A percentile compares a stretch with the other conserved stretches of the same genome.
These are phyloP conservation scores for Gobius niger DNA, from an alignment of 2,113 vertebrate genomes.

Conservation along the genomic window DNA sequence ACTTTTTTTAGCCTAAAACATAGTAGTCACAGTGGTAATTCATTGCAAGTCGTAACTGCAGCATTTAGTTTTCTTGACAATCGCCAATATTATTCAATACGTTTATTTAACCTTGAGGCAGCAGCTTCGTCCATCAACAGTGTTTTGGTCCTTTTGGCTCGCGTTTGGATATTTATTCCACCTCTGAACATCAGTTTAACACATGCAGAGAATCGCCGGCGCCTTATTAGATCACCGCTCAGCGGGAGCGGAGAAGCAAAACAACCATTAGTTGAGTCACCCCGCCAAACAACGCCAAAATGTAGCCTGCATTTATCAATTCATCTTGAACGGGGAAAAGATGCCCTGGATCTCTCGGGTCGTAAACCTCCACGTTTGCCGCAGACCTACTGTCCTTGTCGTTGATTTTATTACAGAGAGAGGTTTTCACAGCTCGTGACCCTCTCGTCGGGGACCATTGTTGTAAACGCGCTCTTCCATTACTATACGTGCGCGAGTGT, in stretches of 20 bases:
- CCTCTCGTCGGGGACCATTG: slow-evolving; percentile 17
- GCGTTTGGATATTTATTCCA: not conserved
- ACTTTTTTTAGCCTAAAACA: too few species aligned
- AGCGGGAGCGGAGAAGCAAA: not conserved
- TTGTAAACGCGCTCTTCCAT: slow-evolving; percentile 14
- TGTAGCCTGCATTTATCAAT: slow-evolving; percentile 20
- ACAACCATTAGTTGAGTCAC: not conserved
- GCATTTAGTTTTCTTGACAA: too few species aligned
- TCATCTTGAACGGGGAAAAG: slow-evolving; percentile 25
- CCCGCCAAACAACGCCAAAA: slow-evolving; percentile 22
- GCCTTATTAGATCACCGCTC: slow-evolving; percentile 15
- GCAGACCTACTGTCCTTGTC: not conserved
- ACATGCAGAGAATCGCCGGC: slow-evolving; percentile 4
- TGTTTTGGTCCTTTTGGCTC: too few species aligned
- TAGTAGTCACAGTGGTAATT: too few species aligned
- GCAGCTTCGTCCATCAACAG: too few species aligned
- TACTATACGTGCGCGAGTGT: not conserved
- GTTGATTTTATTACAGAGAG: slow-evolving; percentile 31
- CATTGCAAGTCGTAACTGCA: too few species aligned
- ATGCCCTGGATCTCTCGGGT: not conserved
- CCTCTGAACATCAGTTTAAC: not conserved
- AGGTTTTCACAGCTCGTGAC: slow-evolving; percentile 22
- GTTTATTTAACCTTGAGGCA: too few species aligned
- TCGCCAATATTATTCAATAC: too few species aligned
- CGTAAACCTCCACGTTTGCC: slow-evolving; percentile 29